Percentiles rank a stretch among this genome's conserved stretches.
Evolutionary conservation across 2,113 vertebrate genomes (phyloP).

Genomic region (Smithornis capensis): DNA sequence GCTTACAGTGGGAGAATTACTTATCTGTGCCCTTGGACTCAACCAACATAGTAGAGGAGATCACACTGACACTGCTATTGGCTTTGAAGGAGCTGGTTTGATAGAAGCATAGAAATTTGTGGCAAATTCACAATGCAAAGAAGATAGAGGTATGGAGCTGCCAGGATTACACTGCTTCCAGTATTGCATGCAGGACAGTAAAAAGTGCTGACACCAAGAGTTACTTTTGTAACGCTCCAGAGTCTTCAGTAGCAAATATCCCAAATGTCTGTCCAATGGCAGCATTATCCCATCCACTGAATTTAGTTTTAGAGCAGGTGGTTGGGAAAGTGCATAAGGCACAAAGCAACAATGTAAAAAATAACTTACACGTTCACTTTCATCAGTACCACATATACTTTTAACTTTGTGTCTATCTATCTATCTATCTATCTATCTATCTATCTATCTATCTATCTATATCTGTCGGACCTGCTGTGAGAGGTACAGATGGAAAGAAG

Average conservation of each 20-base stretch:
- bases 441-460: too few relatives aligned
- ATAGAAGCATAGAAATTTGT: neutral
- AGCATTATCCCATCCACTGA: neutral
- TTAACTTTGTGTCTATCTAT: neutral
- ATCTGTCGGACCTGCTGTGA: neutral
- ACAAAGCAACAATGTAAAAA: neutral
- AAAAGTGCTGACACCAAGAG: neutral
- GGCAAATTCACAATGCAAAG: neutral
- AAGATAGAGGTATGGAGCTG: neutral
- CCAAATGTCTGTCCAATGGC: neutral
- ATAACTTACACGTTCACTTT: neutral
- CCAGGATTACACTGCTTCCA: neutral
- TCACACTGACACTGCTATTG: neutral
- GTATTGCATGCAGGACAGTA: neutral
- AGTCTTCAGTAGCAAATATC: neutral
- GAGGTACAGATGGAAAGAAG: neutral
- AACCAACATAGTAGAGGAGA: neutral
- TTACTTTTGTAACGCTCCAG: neutral
- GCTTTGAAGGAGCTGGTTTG: neutral
- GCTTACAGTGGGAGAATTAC: neutral
- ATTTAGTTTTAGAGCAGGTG: neutral
- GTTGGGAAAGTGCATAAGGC: neutral
- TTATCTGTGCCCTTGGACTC: neutral
- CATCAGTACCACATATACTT: neutral
- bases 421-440: too few relatives aligned